Conservation (phyloP, 2,888 invertebrate species). For the Andricus curvator region DNA sequence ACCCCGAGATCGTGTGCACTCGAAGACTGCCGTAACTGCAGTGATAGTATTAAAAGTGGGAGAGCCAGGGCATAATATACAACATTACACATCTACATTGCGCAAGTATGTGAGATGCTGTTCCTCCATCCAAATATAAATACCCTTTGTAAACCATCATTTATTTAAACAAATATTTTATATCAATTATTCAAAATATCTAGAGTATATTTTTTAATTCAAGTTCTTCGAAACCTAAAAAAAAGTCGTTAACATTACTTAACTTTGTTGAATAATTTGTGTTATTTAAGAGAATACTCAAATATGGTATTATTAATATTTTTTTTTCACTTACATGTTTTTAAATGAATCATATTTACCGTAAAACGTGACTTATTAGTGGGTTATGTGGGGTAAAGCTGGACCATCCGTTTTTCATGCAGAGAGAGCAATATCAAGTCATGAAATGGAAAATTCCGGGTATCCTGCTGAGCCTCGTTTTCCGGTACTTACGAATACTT, state of each 20-base stretch:
- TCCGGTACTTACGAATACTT: not conserved
- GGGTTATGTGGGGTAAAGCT: too few species aligned
- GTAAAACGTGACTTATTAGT: not conserved
- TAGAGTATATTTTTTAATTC: not conserved
- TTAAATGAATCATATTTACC: not conserved
- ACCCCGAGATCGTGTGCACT: slow-evolving; percentile 56
- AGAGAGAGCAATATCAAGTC: too few species aligned
- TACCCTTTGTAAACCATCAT: not conserved
- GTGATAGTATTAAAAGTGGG: slow-evolving; percentile 71
- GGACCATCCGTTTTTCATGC: too few species aligned
- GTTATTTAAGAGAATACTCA: too few species aligned
- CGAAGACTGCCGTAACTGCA: slow-evolving; percentile 67
- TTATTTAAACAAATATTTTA: not conserved
- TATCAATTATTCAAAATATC: not conserved
- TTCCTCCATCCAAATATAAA: slow-evolving; percentile 2
- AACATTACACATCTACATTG: slow-evolving; percentile 44
- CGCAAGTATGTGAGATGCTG: slow-evolving; percentile 39
- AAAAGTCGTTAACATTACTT: too few species aligned
- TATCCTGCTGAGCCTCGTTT: too few species aligned
- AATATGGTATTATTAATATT: too few species aligned
- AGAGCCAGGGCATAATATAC: slow-evolving; percentile 67
- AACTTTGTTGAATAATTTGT: too few species aligned
- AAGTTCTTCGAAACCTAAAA: not conserved
- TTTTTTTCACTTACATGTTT: too few species aligned
- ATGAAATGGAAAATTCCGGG: too few species aligned